Base-by-base conservation (phyloP, 2,113 vertebrate species). In the Ahaetulla prasina region DNA sequence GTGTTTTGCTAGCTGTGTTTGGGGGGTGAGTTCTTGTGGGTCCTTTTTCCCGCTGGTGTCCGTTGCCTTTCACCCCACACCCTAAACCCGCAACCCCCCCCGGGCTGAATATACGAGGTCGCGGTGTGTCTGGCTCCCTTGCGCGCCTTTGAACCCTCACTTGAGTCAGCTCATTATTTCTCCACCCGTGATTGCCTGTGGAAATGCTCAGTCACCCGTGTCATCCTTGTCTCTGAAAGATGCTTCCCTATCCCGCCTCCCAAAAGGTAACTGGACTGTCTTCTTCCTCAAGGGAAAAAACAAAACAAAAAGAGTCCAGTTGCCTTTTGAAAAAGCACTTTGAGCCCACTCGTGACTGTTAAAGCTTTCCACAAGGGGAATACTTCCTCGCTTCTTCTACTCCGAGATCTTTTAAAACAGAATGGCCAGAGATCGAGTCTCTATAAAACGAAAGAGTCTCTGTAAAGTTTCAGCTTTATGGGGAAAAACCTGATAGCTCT, bases 241-340 rank as follows among this genome's bases (percentile, higher is more conserved):
- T 57, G 8, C 22, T 27, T 1, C 18, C 23, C 23, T 2, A n/a
- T n/a, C 8, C 23, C 55, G 0, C 54, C 4, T 4, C 2, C 1
- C 8, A 30, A 30, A 63, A 16, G 30, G 30, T 30, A 68, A 68
- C 30, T 68, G 63, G 63, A 14, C 2, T 35, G 30, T n/a, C 12
- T 16, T 68, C 2, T 14, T 68, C 63, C 63, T 68, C 63, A 68
- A 35, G 14, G 30, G 14, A 35, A 68, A n/a, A 6, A 47, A 47
- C 45, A 45, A 47, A n/a, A 60, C 57, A 27, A 27, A 25, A 16
- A 2, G 12, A 6, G 30, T 68, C 12, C 63, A 68, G 4, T 68
- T 68, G 12, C 30, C 30, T n/a, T n/a, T 68, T n/a, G 63, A n/a
- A 63, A 63, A 68, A 68, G 60, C 30, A 68, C 12, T 68, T 68